Evolutionary conservation across 2,113 vertebrate species (phyloP).

Genomic region (Hippolais icterina): DNA sequence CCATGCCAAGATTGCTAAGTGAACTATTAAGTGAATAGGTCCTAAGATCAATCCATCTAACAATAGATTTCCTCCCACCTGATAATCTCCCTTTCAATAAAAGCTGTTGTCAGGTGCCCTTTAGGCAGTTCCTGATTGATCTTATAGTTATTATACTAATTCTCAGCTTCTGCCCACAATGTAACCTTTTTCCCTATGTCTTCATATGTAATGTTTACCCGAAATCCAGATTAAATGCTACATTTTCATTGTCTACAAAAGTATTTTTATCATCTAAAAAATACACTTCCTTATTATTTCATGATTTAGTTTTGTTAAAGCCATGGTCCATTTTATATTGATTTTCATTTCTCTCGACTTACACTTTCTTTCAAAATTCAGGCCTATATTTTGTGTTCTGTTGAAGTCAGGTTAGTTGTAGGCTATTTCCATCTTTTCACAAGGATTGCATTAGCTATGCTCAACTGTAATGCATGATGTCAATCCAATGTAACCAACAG

Average conservation of each 20-base stretch:
- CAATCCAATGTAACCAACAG: background rate
- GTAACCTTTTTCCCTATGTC: background rate
- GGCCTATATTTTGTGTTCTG: background rate
- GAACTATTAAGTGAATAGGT: background rate
- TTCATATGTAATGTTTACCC: background rate
- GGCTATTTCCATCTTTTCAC: background rate
- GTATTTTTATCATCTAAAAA: background rate
- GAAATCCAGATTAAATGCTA: background rate
- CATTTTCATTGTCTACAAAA: background rate
- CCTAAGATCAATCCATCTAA: background rate
- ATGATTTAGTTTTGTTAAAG: background rate
- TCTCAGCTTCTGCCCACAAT: background rate
- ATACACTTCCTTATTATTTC: background rate
- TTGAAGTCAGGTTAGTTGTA: background rate
- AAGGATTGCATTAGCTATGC: background rate
- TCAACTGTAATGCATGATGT: fast-evolving
- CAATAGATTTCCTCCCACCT: constrained; percentile 31
- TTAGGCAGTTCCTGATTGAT: background rate
- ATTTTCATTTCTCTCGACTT: background rate
- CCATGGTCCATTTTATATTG: background rate
- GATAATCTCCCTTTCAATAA: constrained; percentile 15
- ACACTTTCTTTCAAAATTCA: background rate
- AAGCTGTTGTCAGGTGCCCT: background rate
- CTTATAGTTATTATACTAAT: background rate
- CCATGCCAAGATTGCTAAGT: background rate